These are phyloP conservation scores for Myopa testacea DNA, from an alignment of 2,888 invertebrate genomes.

Conservation along the genomic window DNA sequence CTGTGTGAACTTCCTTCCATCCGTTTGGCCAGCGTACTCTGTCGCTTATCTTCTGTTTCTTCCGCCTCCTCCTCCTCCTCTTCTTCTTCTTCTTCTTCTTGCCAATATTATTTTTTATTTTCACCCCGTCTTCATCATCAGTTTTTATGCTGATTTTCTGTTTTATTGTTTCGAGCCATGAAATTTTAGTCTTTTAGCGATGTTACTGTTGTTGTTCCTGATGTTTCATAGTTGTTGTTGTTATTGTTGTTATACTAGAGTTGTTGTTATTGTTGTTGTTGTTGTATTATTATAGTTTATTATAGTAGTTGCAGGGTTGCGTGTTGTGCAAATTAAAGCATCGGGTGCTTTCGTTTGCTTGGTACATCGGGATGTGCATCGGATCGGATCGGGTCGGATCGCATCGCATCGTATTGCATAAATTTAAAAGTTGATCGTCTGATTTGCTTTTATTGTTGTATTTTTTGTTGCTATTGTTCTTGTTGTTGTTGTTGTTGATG, in stretches of 20 bases:
- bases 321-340: slow-evolving; percentile 7
- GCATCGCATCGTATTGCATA: slow-evolving; percentile 4
- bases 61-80: background rate
- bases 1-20: slow-evolving; percentile 32
- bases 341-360: background rate
- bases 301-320: slow-evolving; percentile 20
- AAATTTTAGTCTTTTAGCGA: slow-evolving; percentile 22
- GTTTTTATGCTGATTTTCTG: slow-evolving; percentile 24
- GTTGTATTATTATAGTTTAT: slow-evolving; percentile 21
- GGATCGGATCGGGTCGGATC: background rate
- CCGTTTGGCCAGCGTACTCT: background rate
- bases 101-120: background rate
- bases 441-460: background rate
- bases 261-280: background rate
- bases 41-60: background rate
- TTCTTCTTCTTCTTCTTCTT: background rate
- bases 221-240: too few relatives aligned
- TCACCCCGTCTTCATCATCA: background rate
- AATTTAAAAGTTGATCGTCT: slow-evolving; percentile 1
- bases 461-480: background rate
- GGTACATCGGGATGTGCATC: background rate
- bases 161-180: slow-evolving; percentile 32
- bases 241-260: background rate
- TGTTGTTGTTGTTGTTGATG: background rate
- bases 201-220: too few relatives aligned